Conservation (phyloP, 2,888 invertebrate genomes). For the Aphodius granarius region DNA sequence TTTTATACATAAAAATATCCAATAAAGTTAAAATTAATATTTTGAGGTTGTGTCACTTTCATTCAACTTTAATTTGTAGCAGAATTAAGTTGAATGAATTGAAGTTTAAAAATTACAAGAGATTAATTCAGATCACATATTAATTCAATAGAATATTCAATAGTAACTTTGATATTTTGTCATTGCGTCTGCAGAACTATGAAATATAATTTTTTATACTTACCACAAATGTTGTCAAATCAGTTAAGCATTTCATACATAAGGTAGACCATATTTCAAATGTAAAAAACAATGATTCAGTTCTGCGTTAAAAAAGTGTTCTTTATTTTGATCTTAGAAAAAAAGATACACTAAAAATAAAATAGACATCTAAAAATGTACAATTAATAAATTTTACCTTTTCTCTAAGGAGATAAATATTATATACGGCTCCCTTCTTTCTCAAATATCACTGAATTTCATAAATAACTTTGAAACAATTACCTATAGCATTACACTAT, state of each 20-base stretch:
- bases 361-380: not conserved
- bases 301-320: constrained; percentile 1
- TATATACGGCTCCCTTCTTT: not conserved
- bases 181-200: not conserved
- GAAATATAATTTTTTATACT: not conserved
- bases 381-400: not conserved
- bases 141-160: not conserved
- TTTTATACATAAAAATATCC: not conserved
- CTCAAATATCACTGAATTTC: constrained; percentile 6
- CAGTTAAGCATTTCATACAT: not conserved
- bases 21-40: not conserved
- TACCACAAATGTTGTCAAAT: too few relatives aligned
- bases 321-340: constrained; percentile 13
- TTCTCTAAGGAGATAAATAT: not conserved
- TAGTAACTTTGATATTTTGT: not conserved
- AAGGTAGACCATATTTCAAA: too few relatives aligned
- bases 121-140: not conserved
- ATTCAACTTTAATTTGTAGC: too few relatives aligned
- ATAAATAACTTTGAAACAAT: constrained; percentile 2
- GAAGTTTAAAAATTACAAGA: not conserved
- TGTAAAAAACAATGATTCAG: not conserved
- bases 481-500: constrained; percentile 5
- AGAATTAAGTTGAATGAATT: too few relatives aligned
- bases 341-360: constrained; percentile 9
- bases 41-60: too few relatives aligned